A percentile compares a stretch with the other conserved stretches of the same genome.
Evolutionary conservation across 2,113 vertebrate genomes (phyloP).

Genomic region (Cephalopholis sonnerati): DNA sequence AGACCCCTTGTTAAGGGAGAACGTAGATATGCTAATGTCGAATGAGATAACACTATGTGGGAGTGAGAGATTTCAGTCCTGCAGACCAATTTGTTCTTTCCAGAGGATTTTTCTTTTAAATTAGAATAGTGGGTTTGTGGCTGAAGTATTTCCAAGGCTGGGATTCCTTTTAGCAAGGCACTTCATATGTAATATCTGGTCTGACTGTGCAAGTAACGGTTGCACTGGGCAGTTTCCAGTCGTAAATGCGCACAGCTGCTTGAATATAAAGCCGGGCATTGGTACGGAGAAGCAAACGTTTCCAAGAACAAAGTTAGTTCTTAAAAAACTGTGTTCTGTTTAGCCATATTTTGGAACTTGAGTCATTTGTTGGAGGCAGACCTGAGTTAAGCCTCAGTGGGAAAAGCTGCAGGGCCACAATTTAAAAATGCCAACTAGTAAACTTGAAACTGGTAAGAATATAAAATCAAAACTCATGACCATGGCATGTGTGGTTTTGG

Average conservation of each 20-base stretch:
- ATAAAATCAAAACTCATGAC: not conserved
- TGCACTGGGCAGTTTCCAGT: not conserved
- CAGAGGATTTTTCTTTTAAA: not conserved
- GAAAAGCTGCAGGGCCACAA: not conserved
- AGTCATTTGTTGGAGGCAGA: not conserved
- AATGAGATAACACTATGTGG: conserved; percentile 56
- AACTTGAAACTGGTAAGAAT: not conserved
- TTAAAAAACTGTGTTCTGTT: not conserved
- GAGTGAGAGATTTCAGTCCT: conserved; percentile 41
- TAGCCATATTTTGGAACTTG: not conserved
- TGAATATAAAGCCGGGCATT: not conserved
- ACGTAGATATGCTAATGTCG: conserved; percentile 51
- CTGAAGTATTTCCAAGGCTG: not conserved
- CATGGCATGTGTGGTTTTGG: not conserved
- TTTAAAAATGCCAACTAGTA: not conserved
- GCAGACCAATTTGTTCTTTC: conserved; percentile 25
- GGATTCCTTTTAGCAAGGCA: not conserved
- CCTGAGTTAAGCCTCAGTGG: not conserved
- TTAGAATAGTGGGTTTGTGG: conserved; percentile 2
- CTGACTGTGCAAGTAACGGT: not conserved
- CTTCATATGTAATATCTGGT: not conserved
- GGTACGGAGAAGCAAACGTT: not conserved
- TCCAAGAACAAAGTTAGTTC: not conserved
- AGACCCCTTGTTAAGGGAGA: conserved; percentile 39
- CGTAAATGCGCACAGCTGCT: not conserved